These are phyloP conservation scores for Armadillidium nasatum DNA, from an alignment of 1,140 invertebrate genomes.

Conservation along the genomic window DNA sequence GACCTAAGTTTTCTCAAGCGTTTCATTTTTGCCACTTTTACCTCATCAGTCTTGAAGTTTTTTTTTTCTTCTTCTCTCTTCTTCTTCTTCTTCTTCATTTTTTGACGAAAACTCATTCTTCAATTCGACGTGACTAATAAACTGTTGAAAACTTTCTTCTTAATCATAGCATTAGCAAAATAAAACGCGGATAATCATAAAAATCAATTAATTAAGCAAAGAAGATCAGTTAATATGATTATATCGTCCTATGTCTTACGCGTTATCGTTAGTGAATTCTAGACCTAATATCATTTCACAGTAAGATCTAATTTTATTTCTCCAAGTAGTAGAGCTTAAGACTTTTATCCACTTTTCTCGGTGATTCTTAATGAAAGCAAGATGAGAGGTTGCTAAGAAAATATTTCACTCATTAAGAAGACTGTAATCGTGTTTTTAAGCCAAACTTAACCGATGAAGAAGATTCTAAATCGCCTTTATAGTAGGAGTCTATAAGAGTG, in stretches of 20 bases:
- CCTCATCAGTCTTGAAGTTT: slow-evolving; percentile 43
- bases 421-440: slow-evolving; percentile 1
- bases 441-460: neutral
- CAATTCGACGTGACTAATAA: slow-evolving; percentile 43
- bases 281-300: neutral
- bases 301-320: neutral
- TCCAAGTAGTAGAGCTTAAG: neutral
- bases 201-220: slow-evolving; percentile 46
- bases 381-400: slow-evolving; percentile 45
- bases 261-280: neutral
- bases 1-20: neutral
- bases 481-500: neutral
- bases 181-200: slow-evolving; percentile 45
- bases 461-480: neutral
- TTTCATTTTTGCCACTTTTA: neutral
- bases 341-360: slow-evolving; percentile 13
- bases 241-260: neutral
- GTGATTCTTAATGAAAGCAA: slow-evolving; percentile 44
- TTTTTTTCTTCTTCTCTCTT: no score
- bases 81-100: no score
- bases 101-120: slow-evolving; percentile 40
- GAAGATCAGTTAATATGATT: slow-evolving; percentile 25
- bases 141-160: slow-evolving; percentile 45
- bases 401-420: slow-evolving; percentile 44
- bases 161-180: slow-evolving; percentile 46